Base-by-base conservation (phyloP, 2,113 vertebrate species). In the Nannobrachium achirus region DNA sequence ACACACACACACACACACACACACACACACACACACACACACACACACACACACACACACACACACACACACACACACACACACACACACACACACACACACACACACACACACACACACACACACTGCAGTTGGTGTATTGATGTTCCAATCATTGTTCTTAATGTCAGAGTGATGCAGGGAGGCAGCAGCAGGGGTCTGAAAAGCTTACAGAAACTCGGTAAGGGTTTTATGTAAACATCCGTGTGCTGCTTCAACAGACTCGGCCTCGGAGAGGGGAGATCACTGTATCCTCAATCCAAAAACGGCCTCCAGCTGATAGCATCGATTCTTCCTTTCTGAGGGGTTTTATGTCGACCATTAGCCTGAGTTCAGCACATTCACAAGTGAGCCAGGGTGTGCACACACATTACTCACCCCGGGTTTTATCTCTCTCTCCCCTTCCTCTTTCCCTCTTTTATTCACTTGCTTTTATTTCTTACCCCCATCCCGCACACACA, bases 321-420 rank as follows among this genome's bases (percentile, higher is more conserved):
- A 72, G 42, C 73, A 86, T 90, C 53, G 63, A 85, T 88, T 81
- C 69, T 46, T 46, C 58, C 73, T 59, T 63, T 75, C 67, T 46
- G 52, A 56, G 62, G 56, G 73, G 80, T 86, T 16, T 80, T 67
- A 80, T 80, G 79, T 85, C 69, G 33, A 52, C 80, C 76, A 83
- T 88, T 82, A 88, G 73, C 63, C 64, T 64, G 75, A 78, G 73
- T 80, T 86, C 75, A 82, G 78, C 73, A 81, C 75, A 84, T 66
- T 71, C 56, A 52, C 58, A 16, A 6, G 45, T 50, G 69, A 52
- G 68, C 67, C 53, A 8, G 13, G 8, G 52, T 16, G 65, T 48
- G 45, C 46, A 66, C 53, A 66, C 53, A 60, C 75, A 67, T 77
- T 69, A 74, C 63, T 87, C 66, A 78, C 15, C 25, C 15, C 19